Evolutionary conservation across 35 echinoderm and acorn worm genomes (phyloP).

Genomic region (Apostichopus japonicus): DNA sequence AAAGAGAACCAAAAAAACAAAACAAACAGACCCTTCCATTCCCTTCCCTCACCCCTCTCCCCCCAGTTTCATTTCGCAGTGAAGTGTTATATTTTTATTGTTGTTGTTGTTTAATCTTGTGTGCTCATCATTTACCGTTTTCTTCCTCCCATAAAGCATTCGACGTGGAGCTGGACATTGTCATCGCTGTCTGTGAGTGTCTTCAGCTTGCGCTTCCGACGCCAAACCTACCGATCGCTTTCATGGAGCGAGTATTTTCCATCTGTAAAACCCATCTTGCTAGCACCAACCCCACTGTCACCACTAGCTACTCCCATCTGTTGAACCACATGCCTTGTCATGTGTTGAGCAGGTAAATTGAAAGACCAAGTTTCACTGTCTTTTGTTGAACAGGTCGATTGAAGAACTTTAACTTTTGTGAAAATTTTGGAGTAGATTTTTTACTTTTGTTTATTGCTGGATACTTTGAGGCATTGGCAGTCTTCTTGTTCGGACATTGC

Average conservation of each 20-base stretch:
- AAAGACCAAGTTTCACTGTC: neutral
- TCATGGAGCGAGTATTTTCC: constrained; percentile 76
- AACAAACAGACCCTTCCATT: too few relatives aligned
- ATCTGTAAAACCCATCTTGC: constrained; percentile 80
- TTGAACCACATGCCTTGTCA: constrained; percentile 77
- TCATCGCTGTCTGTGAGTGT: constrained; percentile 67
- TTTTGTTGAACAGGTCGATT: too few relatives aligned
- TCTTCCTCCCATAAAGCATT: constrained; percentile 55
- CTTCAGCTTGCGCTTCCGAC: constrained; percentile 62
- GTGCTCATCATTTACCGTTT: neutral
- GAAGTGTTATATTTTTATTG: too few relatives aligned
- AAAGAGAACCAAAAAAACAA: too few relatives aligned
- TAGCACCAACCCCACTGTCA: constrained; percentile 64
- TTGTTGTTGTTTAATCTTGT: neutral
- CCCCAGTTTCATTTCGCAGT: too few relatives aligned
- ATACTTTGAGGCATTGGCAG: too few relatives aligned
- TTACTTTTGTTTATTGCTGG: too few relatives aligned
- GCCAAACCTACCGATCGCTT: constrained; percentile 62
- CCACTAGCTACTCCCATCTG: constrained; percentile 65
- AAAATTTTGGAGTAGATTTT: too few relatives aligned
- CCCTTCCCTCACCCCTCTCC: too few relatives aligned
- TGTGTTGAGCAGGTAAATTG: constrained; percentile 72
- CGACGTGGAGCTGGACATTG: constrained; percentile 62
- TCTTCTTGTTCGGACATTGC: too few relatives aligned
- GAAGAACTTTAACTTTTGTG: too few relatives aligned